Evolutionary conservation across 2,888 invertebrate species (phyloP), one percentile per base, ranked within the genome.

Genomic region (Steinernema hermaphroditum): DNA sequence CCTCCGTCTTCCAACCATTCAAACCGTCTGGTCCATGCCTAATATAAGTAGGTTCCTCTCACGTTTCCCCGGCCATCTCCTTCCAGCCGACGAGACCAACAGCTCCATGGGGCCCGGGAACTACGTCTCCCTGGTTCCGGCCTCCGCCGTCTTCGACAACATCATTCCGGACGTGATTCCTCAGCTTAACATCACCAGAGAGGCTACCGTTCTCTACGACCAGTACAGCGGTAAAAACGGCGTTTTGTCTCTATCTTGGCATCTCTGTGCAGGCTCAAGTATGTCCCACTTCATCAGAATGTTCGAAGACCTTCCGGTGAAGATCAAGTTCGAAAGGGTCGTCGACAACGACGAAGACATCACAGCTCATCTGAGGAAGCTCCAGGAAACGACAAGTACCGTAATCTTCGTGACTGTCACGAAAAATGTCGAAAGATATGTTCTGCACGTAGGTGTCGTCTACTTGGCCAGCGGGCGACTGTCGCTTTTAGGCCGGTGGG

Each of bases 141-240:
- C 82, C 8, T 79, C 78, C 2, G 44, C 79, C 9, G 83, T 86
- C 8, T 81, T 85, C 71, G 78, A 81, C 71, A 81, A 82, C 73
- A 91, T 92, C 0, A 91, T 96, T 0, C 89, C 93, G 72, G 92
- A 93, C 57, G 91, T 95, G 80, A 92, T 93, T 2, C 89, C 91
- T 0, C 90, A 91, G 77, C 92, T 94, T 88, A 93, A 94, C 85
- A 93, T 95, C 72, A 93, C 93, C 2, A 94, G 94, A 86, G 94
- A 79, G 12, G 72, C 94, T 16, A 95, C 93, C 6, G 93, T 96
- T 69, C 90, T 96, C 62, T 95, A 93, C 87, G 95, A 96, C 84
- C 91, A 92, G 29, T 91, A 91, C 46, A 94, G 94, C 86, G 91
- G 93, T 93, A 87, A 85, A 90, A 86, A 50, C 14, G 16, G 14